Conservation (phyloP, 2,113 vertebrate genomes). For the Morone saxatilis region DNA sequence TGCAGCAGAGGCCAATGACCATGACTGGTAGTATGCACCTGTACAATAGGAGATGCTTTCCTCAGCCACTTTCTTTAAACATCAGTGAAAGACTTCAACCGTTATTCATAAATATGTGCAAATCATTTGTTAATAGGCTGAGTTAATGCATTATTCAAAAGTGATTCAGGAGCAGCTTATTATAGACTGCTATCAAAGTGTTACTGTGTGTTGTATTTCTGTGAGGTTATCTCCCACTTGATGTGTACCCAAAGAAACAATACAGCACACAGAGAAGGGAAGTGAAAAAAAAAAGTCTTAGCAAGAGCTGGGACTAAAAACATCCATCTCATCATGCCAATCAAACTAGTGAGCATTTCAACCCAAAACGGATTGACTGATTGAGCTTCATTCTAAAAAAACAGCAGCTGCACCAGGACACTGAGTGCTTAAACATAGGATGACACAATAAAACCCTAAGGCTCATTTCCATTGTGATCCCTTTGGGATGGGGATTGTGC, state of each 20-base stretch:
- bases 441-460: too few species aligned
- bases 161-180: conserved; percentile 49
- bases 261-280: neutral
- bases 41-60: neutral
- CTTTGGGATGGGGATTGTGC: too few species aligned
- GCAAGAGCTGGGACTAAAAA: conserved; percentile 19
- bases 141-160: conserved; percentile 58
- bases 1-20: neutral
- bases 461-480: too few species aligned
- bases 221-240: conserved; percentile 10
- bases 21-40: neutral
- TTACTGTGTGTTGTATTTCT: conserved; percentile 22
- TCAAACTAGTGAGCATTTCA: conserved; percentile 60
- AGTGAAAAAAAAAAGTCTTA: too few species aligned
- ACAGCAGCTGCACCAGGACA: too few species aligned
- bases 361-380: conserved; percentile 7
- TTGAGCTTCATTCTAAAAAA: too few species aligned
- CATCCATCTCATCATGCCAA: conserved; percentile 26
- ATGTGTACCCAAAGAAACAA: conserved; percentile 38
- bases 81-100: conserved; percentile 17
- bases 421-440: too few species aligned
- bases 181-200: conserved; percentile 58
- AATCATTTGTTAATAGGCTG: conserved; percentile 51
- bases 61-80: neutral
- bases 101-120: conserved; percentile 43